Evolutionary conservation across 2,888 invertebrate genomes (phyloP), one percentile per base, ranked within the genome.

Genomic region (Drosophila neutralis): DNA sequence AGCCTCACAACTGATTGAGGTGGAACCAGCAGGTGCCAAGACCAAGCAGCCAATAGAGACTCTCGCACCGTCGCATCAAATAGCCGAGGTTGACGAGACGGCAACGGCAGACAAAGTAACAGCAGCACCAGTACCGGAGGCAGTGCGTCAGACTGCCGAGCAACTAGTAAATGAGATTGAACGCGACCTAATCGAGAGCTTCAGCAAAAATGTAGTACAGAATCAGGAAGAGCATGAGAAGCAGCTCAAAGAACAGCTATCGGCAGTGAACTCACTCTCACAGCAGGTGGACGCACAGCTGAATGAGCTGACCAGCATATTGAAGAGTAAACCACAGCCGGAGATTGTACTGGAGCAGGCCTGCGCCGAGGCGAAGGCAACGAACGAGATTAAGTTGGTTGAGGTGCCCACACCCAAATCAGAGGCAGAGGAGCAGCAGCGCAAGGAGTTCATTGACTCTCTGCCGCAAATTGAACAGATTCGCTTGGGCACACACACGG

Each of bases 391-490:
- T 15, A 88, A 88, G 59, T 52, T 88, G 57, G 91, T 88, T 2
- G 87, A 91, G 49, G 88, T 92, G 51, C 92, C 92, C 6, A 83
- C 91, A 35, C 89, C 92, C 18, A 91, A 90, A 35, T 91, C 92
- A 1, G 87, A 90, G 63, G 87, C 84, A 4, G 92, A 92, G 72
- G 92, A 90, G 57, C 91, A 90, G 62, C 91, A 92, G 35, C 91
- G 92, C 18, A 90, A 90, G 67, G 82, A 89, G 59, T 92, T 92
- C 60, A 90, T 92, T 53, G 93, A 92, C 48, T 92, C 93, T 5
- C 68, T 92, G 80, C 92, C 93, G 10, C 91, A 91, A 57, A 88
- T 92, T 36, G 80, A 88, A 49, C 78, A 80, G 42, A 59, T 72
- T 59, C 80, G 77, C 13, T 57, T 78, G 42, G 81, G 18, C 11